These are phyloP conservation scores for Crambe crambe DNA, from an alignment of 37 sponge, comb jelly and placozoan genomes.

Conservation along the genomic window DNA sequence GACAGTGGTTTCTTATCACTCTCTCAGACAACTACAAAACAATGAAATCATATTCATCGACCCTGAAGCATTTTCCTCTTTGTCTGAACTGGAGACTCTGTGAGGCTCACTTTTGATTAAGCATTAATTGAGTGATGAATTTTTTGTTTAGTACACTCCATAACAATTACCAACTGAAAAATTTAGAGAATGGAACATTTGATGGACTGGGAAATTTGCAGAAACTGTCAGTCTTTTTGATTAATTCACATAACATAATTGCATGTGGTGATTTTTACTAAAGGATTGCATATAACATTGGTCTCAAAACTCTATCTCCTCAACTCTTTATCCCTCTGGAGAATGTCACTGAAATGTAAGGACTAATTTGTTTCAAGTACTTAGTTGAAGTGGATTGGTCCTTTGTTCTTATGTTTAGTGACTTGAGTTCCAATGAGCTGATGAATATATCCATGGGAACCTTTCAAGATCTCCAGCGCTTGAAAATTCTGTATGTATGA, in stretches of 20 bases:
- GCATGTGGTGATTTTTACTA: neutral
- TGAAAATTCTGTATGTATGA: constrained; percentile 33
- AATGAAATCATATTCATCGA: constrained; percentile 24
- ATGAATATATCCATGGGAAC: constrained; percentile 3
- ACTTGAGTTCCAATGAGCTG: constrained; percentile 20
- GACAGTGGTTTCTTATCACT: neutral
- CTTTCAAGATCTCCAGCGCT: constrained; percentile 8
- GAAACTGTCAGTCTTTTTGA: constrained; percentile 21
- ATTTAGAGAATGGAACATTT: constrained; percentile 30
- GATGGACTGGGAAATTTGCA: constrained; percentile 30
- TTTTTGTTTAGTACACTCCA: constrained; percentile 28
- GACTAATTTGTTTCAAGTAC: neutral
- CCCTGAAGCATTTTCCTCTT: constrained; percentile 15
- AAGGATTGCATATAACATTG: constrained; percentile 30
- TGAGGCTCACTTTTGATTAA: constrained; percentile 18
- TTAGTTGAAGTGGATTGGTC: no score
- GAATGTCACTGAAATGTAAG: constrained; percentile 35
- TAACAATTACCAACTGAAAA: constrained; percentile 12
- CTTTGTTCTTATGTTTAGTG: constrained; percentile 6
- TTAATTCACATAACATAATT: neutral
- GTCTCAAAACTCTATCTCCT: constrained; percentile 9
- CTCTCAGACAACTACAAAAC: constrained; percentile 42
- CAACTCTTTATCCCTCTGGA: constrained; percentile 18
- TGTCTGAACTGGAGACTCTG: constrained; percentile 27
- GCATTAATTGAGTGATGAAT: no score